Base-by-base conservation (phyloP, 2,888 invertebrate species). In the Phaedon cochleariae region DNA sequence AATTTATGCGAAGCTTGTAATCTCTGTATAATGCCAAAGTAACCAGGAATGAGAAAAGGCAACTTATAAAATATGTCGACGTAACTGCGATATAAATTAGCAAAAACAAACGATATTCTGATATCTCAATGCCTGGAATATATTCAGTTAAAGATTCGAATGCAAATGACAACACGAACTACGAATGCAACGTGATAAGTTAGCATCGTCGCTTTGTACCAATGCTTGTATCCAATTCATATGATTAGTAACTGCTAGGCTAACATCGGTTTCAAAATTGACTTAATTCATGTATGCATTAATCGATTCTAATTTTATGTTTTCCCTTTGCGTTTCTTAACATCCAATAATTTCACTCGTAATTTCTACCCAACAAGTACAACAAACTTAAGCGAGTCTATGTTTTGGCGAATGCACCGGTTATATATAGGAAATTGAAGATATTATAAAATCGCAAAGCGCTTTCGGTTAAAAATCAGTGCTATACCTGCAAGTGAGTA, bases 81-180 rank as follows among this genome's bases (percentile, higher is more conserved):
- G 64, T 70, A 69, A 67, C 72, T 62, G 67, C 67, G 67, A 72
- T 69, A 73, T 76, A 74, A 76, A 76, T 76, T 76, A 75, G 74
- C 72, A 68, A 75, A 75, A 76, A 76, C 76, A 74, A 75, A 74
- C 75, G 75, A 75, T 76, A 73, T 74, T 75, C 76, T 76, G 77
- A 78, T 77, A 79, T 78, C 76, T 77, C 76, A 77, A 77, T 79
- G 75, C 76, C 63, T 67, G 73, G 74, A 66, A 76, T 76, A 72
- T 77, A 76, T 76, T 73, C 76, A 74, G 74, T 72, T 71, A 72
- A 68, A 72, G 74, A 75, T 70, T 73, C 75, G 70, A 78, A 78
- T 78, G 77, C 77, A 76, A 79, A 79, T 77, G 75, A 73, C 71
- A 67, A 78, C 77, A 78, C 79, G 76, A 77, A 74, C 70, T 70